Conservation (phyloP, 2,113 vertebrate genomes). For the Felis chaus region DNA sequence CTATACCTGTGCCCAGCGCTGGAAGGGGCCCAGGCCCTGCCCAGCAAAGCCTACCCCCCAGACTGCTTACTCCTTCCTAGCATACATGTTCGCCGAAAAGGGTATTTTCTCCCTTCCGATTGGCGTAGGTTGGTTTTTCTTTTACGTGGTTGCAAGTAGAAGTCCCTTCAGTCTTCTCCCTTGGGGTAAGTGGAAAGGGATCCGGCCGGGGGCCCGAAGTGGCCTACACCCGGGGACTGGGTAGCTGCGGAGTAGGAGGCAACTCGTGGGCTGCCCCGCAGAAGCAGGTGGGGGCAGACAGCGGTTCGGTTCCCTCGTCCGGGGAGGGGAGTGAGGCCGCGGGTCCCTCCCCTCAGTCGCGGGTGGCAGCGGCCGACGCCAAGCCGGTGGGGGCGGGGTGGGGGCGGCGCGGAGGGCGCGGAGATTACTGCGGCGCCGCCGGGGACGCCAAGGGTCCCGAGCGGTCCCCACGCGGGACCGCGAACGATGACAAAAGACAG, state of each 20-base stretch:
- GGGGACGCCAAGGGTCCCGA: constrained; percentile 3
- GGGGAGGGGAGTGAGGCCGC: neutral
- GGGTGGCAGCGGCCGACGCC: neutral
- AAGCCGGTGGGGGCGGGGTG: constrained; percentile 58
- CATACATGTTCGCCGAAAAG: constrained; percentile 31
- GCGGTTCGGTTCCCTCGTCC: neutral
- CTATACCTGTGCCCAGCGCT: constrained; percentile 67
- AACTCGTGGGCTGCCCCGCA: neutral
- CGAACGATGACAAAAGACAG: constrained; percentile 56
- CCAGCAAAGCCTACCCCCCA: neutral
- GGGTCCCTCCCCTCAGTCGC: neutral
- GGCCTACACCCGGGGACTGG: neutral
- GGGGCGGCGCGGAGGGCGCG: constrained; percentile 53
- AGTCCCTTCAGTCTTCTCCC: constrained; percentile 19
- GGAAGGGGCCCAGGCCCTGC: constrained; percentile 67
- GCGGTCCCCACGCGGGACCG: constrained; percentile 52
- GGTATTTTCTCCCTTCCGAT: neutral
- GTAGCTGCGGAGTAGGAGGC: neutral
- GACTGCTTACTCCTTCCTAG: neutral
- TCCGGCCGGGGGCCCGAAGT: neutral
- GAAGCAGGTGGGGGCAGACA: constrained; percentile 59
- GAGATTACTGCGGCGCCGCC: constrained; percentile 62
- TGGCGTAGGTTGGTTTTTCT: neutral
- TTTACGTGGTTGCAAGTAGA: neutral
- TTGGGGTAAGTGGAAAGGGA: constrained; percentile 55